Conservation (phyloP, 1,140 invertebrate species). For the Pseudomyrmex sp. region DNA sequence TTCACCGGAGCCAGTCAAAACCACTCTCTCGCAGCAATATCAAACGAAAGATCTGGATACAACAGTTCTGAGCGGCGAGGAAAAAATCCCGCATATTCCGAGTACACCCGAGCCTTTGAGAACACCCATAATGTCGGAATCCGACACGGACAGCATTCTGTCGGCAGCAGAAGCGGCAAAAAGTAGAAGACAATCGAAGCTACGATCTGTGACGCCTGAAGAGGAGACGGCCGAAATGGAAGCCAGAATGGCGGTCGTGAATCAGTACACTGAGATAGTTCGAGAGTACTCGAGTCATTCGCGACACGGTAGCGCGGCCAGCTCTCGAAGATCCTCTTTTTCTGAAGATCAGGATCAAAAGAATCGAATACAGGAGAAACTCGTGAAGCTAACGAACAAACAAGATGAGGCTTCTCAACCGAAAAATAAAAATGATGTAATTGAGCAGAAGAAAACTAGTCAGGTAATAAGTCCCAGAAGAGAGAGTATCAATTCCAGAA, state of each 20-base stretch:
- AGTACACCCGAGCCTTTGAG: conserved; percentile 42
- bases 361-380: conserved; percentile 14
- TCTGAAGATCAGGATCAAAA: conserved; percentile 61
- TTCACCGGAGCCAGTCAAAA: conserved; percentile 77
- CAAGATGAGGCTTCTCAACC: neutral
- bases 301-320: conserved; percentile 6
- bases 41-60: conserved; percentile 43
- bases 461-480: conserved; percentile 15
- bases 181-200: conserved; percentile 79
- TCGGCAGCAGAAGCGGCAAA: conserved; percentile 82
- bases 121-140: conserved; percentile 73
- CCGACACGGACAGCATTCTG: conserved; percentile 77
- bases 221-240: conserved; percentile 86
- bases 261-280: conserved; percentile 93
- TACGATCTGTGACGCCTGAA: conserved; percentile 81
- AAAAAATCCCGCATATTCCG: conserved; percentile 48
- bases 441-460: neutral
- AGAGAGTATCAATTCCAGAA: conserved; percentile 52
- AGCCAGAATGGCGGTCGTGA: conserved; percentile 87
- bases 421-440: neutral
- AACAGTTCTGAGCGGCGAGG: neutral
- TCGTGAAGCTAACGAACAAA: conserved; percentile 2
- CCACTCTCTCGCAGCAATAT: conserved; percentile 12
- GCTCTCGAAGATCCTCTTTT: conserved; percentile 60
- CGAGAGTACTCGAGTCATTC: conserved; percentile 85